Evolutionary conservation across 2,113 vertebrate genomes (phyloP), one percentile per base, ranked within the genome.

Genomic region (Ictalurus punctatus): DNA sequence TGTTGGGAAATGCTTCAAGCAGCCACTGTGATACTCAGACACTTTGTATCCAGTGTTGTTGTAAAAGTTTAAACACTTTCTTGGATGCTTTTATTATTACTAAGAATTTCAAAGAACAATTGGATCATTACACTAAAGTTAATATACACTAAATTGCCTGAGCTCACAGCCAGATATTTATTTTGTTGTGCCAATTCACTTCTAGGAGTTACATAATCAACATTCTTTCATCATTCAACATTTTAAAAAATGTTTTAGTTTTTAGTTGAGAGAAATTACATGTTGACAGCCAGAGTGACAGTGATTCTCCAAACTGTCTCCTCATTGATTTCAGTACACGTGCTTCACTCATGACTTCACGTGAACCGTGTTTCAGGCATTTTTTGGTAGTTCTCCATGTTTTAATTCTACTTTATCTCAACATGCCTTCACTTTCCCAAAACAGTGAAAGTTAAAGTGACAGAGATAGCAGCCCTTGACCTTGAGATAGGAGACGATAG

Each of bases 191-290:
- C 52, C 84, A 65, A 82, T 76, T 71, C 63, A 67, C 19, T 82
- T 76, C 59, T 69, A 59, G 40, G n/a, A 84, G 80, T 90, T 91
- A 88, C 65, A 88, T 84, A 88, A 89, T 78, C 84, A 52, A 69
- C 61, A 48, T 84, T 83, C 44, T 76, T 56, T 48, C 48, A 48
- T 9, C 48, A 48, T 44, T 44, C 40, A 6, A 44, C 40, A 6
- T 44, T 48, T 0, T 7, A 48, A 48, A 48, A 48, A 48, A 48
- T 0, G 6, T 0, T 48, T 48, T 48, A 48, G 6, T 48, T 48
- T 48, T 48, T 48, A 7, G 5, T 44, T 17, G 44, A 59, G 48
- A 63, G 69, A 34, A 88, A 65, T 83, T 79, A 61, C 65, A 73
- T 56, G 54, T 14, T 83, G 73, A 37, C 56, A 83, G 4, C 9